These are phyloP conservation scores for Tragelaphus buxtoni DNA, from an alignment of 2,113 vertebrate genomes.

Conservation along the genomic window DNA sequence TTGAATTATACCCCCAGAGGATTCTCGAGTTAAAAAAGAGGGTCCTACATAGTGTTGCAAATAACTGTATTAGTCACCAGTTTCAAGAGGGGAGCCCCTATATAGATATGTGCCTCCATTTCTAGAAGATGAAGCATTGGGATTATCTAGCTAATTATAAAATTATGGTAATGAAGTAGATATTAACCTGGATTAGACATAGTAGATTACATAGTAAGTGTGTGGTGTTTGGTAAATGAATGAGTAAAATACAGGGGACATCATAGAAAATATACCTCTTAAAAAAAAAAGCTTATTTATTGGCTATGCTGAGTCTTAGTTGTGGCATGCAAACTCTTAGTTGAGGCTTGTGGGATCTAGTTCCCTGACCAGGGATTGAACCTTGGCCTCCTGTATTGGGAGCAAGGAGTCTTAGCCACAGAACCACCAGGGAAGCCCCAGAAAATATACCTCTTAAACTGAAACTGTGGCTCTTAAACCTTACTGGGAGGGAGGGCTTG, in stretches of 20 bases:
- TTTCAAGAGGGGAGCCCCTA: not conserved
- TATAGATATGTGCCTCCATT: not conserved
- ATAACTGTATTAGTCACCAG: not conserved
- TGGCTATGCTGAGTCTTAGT: not conserved
- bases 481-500: not conserved
- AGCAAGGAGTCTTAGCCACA: not conserved
- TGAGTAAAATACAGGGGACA: not conserved
- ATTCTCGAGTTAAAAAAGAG: not conserved
- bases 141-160: constrained; percentile 19
- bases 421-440: not conserved
- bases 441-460: not conserved
- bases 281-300: not conserved
- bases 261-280: not conserved
- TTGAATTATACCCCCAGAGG: not conserved
- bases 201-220: not conserved
- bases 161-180: not conserved
- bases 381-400: not conserved
- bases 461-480: not conserved
- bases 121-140: not conserved
- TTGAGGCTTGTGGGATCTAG: not conserved
- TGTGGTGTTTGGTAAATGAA: not conserved
- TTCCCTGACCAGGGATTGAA: not conserved
- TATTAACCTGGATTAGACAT: not conserved
- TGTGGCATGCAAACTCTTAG: not conserved
- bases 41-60: not conserved